phyloP scores from a whole-genome alignment of 2,113 vertebrate genomes.

The Elephas maximus region DNA sequence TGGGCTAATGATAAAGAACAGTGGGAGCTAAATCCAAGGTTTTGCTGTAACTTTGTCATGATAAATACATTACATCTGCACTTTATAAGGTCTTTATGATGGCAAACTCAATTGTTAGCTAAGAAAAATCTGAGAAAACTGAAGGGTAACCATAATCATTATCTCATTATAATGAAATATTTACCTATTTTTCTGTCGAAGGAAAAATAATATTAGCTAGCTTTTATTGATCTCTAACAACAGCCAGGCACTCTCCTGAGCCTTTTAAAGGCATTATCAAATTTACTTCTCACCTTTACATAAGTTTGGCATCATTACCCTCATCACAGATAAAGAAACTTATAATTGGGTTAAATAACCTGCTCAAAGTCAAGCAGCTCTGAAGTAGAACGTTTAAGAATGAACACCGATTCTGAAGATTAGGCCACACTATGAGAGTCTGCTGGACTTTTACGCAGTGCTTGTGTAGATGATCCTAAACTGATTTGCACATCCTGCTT shows the following conservation, averaged over 20 bases:
- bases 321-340: not conserved
- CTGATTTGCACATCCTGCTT: not conserved
- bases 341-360: not conserved
- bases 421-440: rapidly evolving
- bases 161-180: not conserved
- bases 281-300: not conserved
- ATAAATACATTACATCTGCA: not conserved
- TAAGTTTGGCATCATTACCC: not conserved
- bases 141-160: not conserved
- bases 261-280: not conserved
- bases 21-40: not conserved
- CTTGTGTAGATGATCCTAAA: not conserved
- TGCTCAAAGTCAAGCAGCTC: not conserved
- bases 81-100: not conserved
- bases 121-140: not conserved
- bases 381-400: not conserved
- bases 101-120: not conserved
- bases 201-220: not conserved
- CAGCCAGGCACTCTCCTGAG: not conserved
- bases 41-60: not conserved
- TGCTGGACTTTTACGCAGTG: not conserved
- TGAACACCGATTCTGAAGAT: not conserved
- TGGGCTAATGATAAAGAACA: not conserved
- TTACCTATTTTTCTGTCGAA: conserved; percentile 14
- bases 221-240: not conserved